Base-by-base conservation (phyloP, 2,888 invertebrate genomes). In the Geophilus truncorum region DNA sequence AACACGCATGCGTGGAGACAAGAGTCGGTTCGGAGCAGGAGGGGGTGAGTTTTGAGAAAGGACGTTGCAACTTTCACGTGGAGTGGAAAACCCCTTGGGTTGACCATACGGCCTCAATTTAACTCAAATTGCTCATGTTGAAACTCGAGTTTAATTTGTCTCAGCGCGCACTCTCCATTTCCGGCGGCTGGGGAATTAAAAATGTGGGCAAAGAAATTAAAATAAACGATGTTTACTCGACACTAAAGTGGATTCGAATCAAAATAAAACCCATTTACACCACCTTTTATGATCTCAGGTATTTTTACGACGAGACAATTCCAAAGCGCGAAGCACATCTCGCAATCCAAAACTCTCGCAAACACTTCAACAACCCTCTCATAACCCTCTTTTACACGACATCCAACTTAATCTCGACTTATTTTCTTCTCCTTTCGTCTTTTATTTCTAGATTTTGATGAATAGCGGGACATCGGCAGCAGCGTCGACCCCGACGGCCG, bases 401-500 rank as follows among this genome's bases (percentile, higher is more conserved):
- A 7, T 21, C 57, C 4, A 23, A 62, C 21, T n/a, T 18, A 62
- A 62, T 62, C 21, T 23, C 57, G 40, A 62, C 30, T 79, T n/a
- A n/a, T n/a, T n/a, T n/a, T n/a, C n/a, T n/a, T n/a, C n/a, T n/a
- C n/a, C 23, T 51, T 57, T 1, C 21, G n/a, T 79, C 4, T 79
- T 18, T 45, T 57, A 25, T 23, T 57, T 79, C 12, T 79, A 79
- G 81, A 36, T 78, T 51, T 75, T 79, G 51, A 79, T 79, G 79
- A 62, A 62, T 23, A 62, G 57, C 57, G 57, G 57, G 23, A 75
- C 82, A 25, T 34, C 81, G 23, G 81, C 81, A 40, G 78, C 83
- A 80, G 83, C 84, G n/a, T 83, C 84, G 15, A 83, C 84, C 75
- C 84, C 84, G 10, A 81, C 83, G 1, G 83, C 84, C 10, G 82